Percentiles rank a stretch among this genome's conserved stretches.
phyloP scores from a whole-genome alignment of 1,140 invertebrate species.

The Platyscapa corneri region DNA sequence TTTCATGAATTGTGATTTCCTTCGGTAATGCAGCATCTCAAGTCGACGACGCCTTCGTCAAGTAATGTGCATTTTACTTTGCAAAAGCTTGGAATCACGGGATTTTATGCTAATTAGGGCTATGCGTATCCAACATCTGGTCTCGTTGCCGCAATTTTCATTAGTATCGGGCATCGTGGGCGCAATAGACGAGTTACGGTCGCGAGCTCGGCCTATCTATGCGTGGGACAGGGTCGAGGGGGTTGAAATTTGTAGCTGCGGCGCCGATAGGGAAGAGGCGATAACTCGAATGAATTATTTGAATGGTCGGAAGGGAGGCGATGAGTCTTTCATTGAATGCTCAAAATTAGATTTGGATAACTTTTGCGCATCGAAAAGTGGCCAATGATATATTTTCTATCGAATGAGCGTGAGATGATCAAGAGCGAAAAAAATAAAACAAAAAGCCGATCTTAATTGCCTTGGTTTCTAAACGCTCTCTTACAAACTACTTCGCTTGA shows the following conservation, averaged over 20 bases:
- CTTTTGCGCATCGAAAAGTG: constrained; percentile 24
- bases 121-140: not conserved
- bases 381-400: constrained; percentile 26
- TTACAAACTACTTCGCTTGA: not conserved
- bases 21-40: not conserved
- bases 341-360: constrained; percentile 45
- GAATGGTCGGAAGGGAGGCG: not conserved
- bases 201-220: constrained; percentile 22
- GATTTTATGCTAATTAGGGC: constrained; percentile 12
- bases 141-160: constrained; percentile 19
- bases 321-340: constrained; percentile 43
- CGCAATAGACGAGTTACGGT: constrained; percentile 28
- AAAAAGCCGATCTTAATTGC: constrained; percentile 25
- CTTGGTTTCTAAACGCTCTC: constrained; percentile 35
- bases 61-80: not conserved
- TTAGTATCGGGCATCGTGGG: not conserved
- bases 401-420: too few relatives aligned
- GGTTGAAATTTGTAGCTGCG: constrained; percentile 36
- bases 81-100: too few relatives aligned
- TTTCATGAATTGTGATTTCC: not conserved
- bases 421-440: not conserved
- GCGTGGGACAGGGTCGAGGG: not conserved
- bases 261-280: constrained; percentile 24
- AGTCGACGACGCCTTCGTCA: not conserved
- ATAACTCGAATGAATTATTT: constrained; percentile 50